Evolutionary conservation across 2,113 vertebrate genomes (phyloP).

Genomic region (Progne subis): DNA sequence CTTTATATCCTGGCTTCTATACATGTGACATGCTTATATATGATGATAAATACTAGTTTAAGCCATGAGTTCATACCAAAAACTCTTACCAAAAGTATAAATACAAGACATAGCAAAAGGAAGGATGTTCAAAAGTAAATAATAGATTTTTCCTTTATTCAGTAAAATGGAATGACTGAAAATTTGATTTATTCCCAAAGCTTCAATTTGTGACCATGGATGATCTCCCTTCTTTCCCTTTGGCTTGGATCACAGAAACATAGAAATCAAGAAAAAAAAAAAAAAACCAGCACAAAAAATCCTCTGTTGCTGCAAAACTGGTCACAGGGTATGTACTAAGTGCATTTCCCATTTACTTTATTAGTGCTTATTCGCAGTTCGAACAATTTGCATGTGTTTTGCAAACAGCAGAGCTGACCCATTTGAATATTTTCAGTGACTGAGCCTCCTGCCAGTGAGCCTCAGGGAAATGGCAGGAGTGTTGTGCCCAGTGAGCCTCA

Average conservation of each 20-base stretch:
- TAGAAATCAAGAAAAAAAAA: neutral
- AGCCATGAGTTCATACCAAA: neutral
- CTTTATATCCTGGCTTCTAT: neutral
- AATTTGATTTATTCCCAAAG: neutral
- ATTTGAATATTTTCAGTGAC: neutral
- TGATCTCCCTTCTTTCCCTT: neutral
- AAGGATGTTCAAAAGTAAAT: neutral
- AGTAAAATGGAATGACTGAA: neutral
- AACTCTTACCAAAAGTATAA: neutral
- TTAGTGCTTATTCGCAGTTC: neutral
- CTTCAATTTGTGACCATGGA: neutral
- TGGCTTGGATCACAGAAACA: neutral
- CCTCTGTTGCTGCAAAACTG: neutral
- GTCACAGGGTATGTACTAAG: rapidly evolving
- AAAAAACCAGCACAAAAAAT: neutral
- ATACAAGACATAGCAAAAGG: neutral
- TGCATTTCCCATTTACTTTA: neutral
- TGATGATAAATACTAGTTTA: neutral
- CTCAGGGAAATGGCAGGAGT: neutral
- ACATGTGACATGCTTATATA: neutral
- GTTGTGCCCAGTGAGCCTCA: neutral
- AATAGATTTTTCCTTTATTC: neutral
- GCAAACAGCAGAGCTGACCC: neutral
- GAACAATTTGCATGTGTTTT: neutral
- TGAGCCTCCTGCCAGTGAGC: neutral